Evolutionary conservation across 2,888 invertebrate species (phyloP).

Genomic region (Macaria notata): DNA sequence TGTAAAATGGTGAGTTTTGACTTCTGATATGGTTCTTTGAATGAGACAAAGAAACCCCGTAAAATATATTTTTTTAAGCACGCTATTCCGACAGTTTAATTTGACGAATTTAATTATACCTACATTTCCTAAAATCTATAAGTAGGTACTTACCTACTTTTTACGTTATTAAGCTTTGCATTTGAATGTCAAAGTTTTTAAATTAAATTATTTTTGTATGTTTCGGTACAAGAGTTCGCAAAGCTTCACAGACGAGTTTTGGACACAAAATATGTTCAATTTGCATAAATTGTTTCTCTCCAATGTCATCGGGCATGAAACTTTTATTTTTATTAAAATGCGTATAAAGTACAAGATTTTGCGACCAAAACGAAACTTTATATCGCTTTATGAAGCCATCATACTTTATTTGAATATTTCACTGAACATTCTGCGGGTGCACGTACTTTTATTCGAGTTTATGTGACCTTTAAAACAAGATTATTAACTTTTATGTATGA

Average conservation of each 20-base stretch:
- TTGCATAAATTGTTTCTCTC: constrained; percentile 12
- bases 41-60: neutral
- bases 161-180: no score
- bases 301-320: constrained; percentile 1
- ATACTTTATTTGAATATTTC: constrained; percentile 1
- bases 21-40: neutral
- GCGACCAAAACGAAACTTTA: neutral
- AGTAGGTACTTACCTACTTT: no score
- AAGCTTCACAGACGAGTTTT: constrained; percentile 20
- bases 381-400: neutral
- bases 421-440: neutral
- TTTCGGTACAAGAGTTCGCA: constrained; percentile 3
- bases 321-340: constrained; percentile 2
- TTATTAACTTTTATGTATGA: constrained; percentile 4
- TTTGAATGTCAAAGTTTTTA: no score
- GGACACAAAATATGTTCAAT: constrained; percentile 6
- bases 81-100: no score
- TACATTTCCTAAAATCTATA: no score
- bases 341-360: constrained; percentile 3
- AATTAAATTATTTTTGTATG: no score
- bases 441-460: neutral
- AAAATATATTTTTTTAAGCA: neutral
- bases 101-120: no score
- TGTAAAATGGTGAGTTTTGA: constrained; percentile 64
- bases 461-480: constrained; percentile 17